Base-by-base conservation (phyloP, 2,888 invertebrate genomes). In the Ophion costatus region DNA sequence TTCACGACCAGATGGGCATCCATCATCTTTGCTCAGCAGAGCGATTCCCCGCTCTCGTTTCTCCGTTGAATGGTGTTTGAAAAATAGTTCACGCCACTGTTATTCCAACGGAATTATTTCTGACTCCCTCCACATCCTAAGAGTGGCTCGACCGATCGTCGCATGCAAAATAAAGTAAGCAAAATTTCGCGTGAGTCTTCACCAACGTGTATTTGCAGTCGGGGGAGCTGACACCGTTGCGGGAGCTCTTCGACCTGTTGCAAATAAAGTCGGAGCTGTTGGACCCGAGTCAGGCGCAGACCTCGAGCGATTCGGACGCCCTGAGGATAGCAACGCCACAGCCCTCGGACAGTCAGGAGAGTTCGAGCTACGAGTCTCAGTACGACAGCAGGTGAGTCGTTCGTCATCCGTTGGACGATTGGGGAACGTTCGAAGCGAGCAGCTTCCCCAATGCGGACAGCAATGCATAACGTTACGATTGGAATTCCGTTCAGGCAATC, bases 221-320 rank as follows among this genome's bases (percentile, higher is more conserved):
- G 88, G 96, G 95, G 90, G 97, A 98, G 94, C 96, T 98, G 89
- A 96, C 96, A 92, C 97, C 97, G 91, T 95, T 98, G 94, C 96
- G 97, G 94, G 97, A 97, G 94, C 94, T 98, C 80, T 96, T 98
- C 93, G 96, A 97, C 93, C 94, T 98, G 89, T 94, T 98, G 90
- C 97, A 97, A 95, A 98, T 98, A 88, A 97, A 97, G 94, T 97
- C 97, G 87, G 97, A 97, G 90, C 90, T 94, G 38, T 94, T 93
- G 88, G 93, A 93, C 86, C 92, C 93, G 2, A 93, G 91, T 87
- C 92, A 93, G 86, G 90, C 93, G 80, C 93, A 93, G 79, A 91
- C 91, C 80, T 92, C 93, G 69, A 90, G 90, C 63, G 92, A 92
- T 80, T 92, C 93, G 33, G 93, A 94, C 45, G 90, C 91, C n/a